phyloP scores from a whole-genome alignment of 2,888 invertebrate species.

The Allophyes oxyacanthae region DNA sequence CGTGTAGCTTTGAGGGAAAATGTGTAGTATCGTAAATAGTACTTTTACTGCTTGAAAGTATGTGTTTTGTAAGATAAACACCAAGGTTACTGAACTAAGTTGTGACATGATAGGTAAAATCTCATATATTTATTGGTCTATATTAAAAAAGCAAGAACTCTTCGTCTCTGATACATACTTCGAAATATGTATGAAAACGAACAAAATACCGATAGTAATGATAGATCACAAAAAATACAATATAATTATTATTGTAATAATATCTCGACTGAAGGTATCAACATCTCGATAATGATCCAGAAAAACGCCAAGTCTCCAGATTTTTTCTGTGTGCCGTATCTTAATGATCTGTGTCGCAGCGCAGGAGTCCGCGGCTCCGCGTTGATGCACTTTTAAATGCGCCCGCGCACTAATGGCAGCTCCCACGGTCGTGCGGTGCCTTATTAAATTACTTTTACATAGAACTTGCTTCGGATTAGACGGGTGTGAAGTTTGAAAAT shows the following conservation, averaged over 20 bases:
- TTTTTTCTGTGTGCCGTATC: constrained; percentile 60
- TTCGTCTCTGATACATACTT: too few relatives aligned
- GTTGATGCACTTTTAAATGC: constrained; percentile 79
- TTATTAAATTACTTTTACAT: constrained; percentile 65
- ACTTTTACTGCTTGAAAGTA: constrained; percentile 9
- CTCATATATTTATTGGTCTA: constrained; percentile 6
- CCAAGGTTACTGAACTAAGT: constrained; percentile 24
- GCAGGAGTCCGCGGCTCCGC: constrained; percentile 15
- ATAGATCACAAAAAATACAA: constrained; percentile 33
- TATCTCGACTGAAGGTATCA: constrained; percentile 23
- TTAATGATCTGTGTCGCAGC: constrained; percentile 66
- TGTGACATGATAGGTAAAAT: constrained; percentile 6
- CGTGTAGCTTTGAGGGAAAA: constrained; percentile 12
- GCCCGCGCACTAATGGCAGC: constrained; percentile 58
- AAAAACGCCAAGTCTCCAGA: constrained; percentile 53
- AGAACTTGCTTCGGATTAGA: constrained; percentile 46
- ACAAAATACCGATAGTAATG: constrained; percentile 19
- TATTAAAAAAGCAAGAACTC: constrained; percentile 10
- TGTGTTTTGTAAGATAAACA: constrained; percentile 8
- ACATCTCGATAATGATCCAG: constrained; percentile 43
- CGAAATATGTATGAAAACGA: neutral
- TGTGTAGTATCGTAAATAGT: constrained; percentile 32
- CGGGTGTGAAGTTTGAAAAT: constrained; percentile 32
- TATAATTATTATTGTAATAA: neutral
- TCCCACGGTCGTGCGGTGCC: constrained; percentile 69